These are phyloP conservation scores for Conus betulinus DNA, from an alignment of 1,140 invertebrate genomes.

Conservation along the genomic window DNA sequence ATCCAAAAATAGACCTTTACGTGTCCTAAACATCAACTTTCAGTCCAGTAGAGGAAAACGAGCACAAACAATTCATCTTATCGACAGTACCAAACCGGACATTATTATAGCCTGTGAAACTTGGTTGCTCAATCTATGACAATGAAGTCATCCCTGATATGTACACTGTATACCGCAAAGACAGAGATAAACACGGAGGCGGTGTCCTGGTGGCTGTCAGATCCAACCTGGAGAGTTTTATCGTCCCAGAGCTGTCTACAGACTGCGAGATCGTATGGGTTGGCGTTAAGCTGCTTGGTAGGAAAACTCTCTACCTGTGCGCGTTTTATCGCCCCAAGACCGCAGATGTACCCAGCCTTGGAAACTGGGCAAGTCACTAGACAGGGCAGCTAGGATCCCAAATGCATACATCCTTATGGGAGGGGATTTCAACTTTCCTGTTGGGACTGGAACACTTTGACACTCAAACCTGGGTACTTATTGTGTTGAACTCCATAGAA, in stretches of 20 bases:
- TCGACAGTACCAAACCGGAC: not conserved
- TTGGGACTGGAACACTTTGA: not conserved
- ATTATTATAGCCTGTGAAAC: not conserved
- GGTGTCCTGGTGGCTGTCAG: not conserved
- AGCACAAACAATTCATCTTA: not conserved
- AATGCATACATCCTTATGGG: not conserved
- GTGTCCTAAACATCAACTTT: not conserved
- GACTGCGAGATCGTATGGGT: not conserved
- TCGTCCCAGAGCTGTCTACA: not conserved
- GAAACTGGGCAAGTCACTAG: not conserved
- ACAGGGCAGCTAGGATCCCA: not conserved
- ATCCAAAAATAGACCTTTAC: not conserved
- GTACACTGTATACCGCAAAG: not conserved
- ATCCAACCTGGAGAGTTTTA: not conserved
- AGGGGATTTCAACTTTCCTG: not conserved
- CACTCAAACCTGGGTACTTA: not conserved
- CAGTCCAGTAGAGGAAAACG: not conserved
- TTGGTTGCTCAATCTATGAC: not conserved
- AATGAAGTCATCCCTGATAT: not conserved
- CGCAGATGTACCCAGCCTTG: not conserved
- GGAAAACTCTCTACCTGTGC: not conserved
- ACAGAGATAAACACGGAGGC: not conserved
- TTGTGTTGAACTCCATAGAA: not conserved
- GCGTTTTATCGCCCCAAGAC: not conserved
- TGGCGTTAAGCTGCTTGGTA: not conserved